Evolutionary conservation across 2,888 invertebrate species (phyloP).

Genomic region (Monoplex corrugatus): DNA sequence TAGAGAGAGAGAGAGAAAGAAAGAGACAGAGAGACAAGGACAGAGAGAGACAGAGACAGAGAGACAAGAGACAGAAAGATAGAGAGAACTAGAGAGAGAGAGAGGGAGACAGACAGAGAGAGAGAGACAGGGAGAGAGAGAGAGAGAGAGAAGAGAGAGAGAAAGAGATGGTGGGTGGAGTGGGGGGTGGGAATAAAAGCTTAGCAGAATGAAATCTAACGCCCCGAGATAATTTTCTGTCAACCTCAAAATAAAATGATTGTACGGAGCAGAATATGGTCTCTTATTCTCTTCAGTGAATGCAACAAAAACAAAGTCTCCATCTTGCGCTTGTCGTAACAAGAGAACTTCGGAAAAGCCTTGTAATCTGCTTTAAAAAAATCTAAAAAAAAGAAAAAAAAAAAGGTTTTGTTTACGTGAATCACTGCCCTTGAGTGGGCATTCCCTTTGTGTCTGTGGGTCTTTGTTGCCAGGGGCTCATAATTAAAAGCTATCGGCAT

Average conservation of each 20-base stretch:
- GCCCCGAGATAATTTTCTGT: background rate
- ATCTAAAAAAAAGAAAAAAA: background rate
- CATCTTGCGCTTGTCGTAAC: too few relatives aligned
- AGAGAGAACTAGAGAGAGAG: too few relatives aligned
- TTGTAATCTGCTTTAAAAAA: too few relatives aligned
- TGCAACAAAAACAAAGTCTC: background rate
- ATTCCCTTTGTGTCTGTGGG: background rate
- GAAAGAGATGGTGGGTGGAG: too few relatives aligned
- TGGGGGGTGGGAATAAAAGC: background rate
- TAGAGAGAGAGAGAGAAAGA: too few relatives aligned
- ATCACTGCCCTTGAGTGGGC: background rate
- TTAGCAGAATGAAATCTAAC: background rate
- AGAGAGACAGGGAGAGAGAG: too few relatives aligned
- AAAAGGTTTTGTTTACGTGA: slow-evolving; percentile 17
- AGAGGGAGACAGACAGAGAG: background rate
- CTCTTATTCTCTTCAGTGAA: background rate
- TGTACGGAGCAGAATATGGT: background rate
- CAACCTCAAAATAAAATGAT: background rate
- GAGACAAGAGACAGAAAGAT: too few relatives aligned
- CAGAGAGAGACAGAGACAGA: too few relatives aligned
- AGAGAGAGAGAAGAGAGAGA: too few relatives aligned
- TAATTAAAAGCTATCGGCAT: slow-evolving; percentile 22
- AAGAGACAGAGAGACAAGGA: too few relatives aligned
- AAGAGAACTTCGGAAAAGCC: too few relatives aligned
- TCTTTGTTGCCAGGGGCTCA: background rate